Percentiles rank a stretch among this genome's conserved stretches.
Conservation (phyloP, 1,140 invertebrate species). For the Metopolophium dirhodum region DNA sequence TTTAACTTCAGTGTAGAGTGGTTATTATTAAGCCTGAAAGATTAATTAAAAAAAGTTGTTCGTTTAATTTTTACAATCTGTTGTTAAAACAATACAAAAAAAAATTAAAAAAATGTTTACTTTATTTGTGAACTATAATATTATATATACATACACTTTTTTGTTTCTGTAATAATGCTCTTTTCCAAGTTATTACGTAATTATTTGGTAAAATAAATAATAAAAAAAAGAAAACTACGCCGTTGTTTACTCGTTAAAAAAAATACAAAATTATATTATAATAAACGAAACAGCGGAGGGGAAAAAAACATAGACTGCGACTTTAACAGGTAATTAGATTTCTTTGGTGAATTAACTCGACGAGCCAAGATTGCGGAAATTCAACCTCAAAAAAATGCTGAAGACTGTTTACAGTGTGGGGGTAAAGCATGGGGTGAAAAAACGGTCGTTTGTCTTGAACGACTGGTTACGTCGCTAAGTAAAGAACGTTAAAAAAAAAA, state of each 20-base stretch:
- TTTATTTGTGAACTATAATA: slow-evolving; percentile 25
- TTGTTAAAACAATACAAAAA: slow-evolving; percentile 48
- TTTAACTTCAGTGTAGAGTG: slow-evolving; percentile 50
- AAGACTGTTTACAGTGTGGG: not conserved
- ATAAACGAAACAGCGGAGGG: slow-evolving; percentile 18
- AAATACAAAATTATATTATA: slow-evolving; percentile 41
- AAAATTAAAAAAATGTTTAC: not conserved
- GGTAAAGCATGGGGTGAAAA: not conserved
- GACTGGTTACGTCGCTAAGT: slow-evolving; percentile 30
- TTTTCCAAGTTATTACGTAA: slow-evolving; percentile 50
- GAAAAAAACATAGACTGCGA: slow-evolving; percentile 11
- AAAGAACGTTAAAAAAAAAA: not conserved
- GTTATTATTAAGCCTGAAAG: slow-evolving; percentile 53
- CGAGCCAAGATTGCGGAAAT: slow-evolving; percentile 1
- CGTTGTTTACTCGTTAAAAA: slow-evolving; percentile 45
- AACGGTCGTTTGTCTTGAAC: slow-evolving; percentile 53
- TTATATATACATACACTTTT: slow-evolving; percentile 3
- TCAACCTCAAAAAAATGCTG: not conserved
- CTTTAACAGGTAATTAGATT: slow-evolving; percentile 57
- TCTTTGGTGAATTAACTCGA: slow-evolving; percentile 46
- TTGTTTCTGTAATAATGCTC: slow-evolving; percentile 33
- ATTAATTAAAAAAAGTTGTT: slow-evolving; percentile 58
- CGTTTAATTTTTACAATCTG: slow-evolving; percentile 56
- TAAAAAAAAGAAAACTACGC: not conserved
- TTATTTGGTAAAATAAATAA: slow-evolving; percentile 50